Evolutionary conservation across 2,113 vertebrate species (phyloP).

Genomic region (Gambusia affinis): DNA sequence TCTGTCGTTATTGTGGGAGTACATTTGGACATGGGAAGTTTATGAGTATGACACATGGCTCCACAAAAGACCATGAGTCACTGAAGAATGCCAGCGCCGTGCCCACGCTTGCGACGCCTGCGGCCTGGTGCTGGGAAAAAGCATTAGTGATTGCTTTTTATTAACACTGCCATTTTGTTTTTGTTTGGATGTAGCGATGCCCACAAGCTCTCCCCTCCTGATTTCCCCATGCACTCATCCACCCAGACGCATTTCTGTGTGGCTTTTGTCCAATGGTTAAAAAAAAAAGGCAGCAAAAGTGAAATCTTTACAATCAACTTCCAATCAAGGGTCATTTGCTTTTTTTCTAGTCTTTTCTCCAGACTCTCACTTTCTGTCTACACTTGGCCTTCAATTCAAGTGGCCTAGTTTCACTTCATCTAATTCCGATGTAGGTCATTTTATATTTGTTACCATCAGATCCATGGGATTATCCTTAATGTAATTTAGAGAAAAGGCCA

Average conservation of each 20-base stretch:
- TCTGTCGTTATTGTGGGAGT: slow-evolving; percentile 77
- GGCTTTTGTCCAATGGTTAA: slow-evolving; percentile 73
- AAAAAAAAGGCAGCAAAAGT: slow-evolving; percentile 80
- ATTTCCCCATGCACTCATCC: slow-evolving; percentile 24
- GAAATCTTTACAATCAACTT: slow-evolving; percentile 86
- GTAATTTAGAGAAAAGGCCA: slow-evolving; percentile 83
- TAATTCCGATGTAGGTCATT: slow-evolving; percentile 90
- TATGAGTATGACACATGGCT: slow-evolving; percentile 85
- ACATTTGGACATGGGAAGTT: slow-evolving; percentile 82
- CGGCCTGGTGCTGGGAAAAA: slow-evolving; percentile 88
- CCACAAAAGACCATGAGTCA: slow-evolving; percentile 87
- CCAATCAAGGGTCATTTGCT: slow-evolving; percentile 78
- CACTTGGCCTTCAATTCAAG: slow-evolving; percentile 66
- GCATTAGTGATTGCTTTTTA: slow-evolving; percentile 90
- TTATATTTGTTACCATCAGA: slow-evolving; percentile 82
- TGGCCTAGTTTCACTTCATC: slow-evolving; percentile 76
- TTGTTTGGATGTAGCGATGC: slow-evolving; percentile 84
- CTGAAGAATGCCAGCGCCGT: slow-evolving; percentile 79
- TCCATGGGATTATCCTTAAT: slow-evolving; percentile 82
- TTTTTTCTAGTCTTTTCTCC: slow-evolving; percentile 34
- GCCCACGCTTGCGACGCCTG: slow-evolving; percentile 86
- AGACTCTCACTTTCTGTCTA: slow-evolving; percentile 14
- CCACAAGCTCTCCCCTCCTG: slow-evolving; percentile 78
- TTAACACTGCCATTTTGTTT: slow-evolving; percentile 91
- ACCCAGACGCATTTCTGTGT: slow-evolving; percentile 24